Percentiles rank a stretch among this genome's conserved stretches.
These are phyloP conservation scores for Centroberyx gerrardi DNA, from an alignment of 2,797 vertebrate genomes.

Conservation along the genomic window DNA sequence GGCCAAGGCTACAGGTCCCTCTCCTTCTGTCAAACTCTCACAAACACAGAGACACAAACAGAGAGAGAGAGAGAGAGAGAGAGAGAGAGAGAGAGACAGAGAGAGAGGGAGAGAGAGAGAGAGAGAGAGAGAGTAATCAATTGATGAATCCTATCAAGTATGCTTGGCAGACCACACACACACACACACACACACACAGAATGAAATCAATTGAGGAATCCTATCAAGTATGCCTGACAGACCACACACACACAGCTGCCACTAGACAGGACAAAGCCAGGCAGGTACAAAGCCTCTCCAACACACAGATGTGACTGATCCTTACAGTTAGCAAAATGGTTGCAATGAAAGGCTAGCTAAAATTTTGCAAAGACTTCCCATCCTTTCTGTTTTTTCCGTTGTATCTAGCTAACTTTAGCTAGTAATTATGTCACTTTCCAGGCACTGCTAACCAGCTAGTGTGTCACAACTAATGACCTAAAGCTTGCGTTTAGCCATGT, in stretches of 20 bases:
- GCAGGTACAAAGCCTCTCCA: constrained; percentile 49
- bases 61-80: not conserved
- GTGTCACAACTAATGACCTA: constrained; percentile 17
- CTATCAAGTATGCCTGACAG: constrained; percentile 12
- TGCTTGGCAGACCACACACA: constrained; percentile 1
- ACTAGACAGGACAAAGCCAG: constrained; percentile 13
- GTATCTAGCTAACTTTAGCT: not conserved
- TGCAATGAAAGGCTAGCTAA: not conserved
- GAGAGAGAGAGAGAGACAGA: not conserved
- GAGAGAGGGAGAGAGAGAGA: not conserved
- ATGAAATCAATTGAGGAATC: constrained; percentile 32
- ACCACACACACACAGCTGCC: constrained; percentile 3
- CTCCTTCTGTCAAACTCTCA: not conserved
- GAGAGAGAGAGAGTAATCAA: not conserved
- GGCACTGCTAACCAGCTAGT: constrained; percentile 21
- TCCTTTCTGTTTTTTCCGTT: not conserved
- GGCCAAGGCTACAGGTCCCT: not conserved
- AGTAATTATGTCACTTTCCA: not conserved
- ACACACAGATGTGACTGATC: not conserved
- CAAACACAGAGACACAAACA: not conserved
- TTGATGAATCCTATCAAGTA: constrained; percentile 34
- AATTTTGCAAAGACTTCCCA: not conserved
- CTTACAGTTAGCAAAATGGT: not conserved
- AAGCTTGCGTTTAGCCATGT: not conserved
- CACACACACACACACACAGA: not conserved